A percentile compares a stretch with the other conserved stretches of the same genome.
phyloP scores from a whole-genome alignment of 2,797 vertebrate genomes.

The Rhabdomys pumilio region DNA sequence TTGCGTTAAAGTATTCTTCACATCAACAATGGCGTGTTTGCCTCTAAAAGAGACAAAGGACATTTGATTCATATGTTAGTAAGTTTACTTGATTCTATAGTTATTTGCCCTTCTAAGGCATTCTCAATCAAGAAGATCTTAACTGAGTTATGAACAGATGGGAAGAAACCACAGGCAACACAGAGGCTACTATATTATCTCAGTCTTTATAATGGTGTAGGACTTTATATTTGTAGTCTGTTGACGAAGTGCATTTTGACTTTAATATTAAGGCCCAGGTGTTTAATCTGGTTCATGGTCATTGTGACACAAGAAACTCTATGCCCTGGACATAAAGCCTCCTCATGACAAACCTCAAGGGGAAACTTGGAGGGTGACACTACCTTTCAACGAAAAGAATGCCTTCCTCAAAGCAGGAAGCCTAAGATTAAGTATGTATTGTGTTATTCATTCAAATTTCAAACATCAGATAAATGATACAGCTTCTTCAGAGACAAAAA shows the following conservation, averaged over 20 bases:
- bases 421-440: neutral
- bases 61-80: slow-evolving; percentile 9
- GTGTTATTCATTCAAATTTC: neutral
- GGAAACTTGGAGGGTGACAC: neutral
- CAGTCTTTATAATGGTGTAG: neutral
- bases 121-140: neutral
- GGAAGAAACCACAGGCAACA: slow-evolving; percentile 32
- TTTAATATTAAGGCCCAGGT: neutral
- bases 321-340: rapidly evolving
- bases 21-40: neutral
- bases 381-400: neutral
- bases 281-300: neutral
- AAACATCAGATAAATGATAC: neutral
- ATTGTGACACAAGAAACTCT: rapidly evolving
- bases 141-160: neutral
- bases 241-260: rapidly evolving
- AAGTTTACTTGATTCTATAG: neutral
- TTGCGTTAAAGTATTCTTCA: neutral
- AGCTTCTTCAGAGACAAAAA: neutral
- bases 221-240: neutral
- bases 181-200: neutral
- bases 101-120: neutral
- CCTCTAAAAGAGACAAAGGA: neutral
- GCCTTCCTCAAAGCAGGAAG: neutral
- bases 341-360: neutral